Evolutionary conservation across 2,797 vertebrate genomes (phyloP).

Genomic region (Falco berigora): DNA sequence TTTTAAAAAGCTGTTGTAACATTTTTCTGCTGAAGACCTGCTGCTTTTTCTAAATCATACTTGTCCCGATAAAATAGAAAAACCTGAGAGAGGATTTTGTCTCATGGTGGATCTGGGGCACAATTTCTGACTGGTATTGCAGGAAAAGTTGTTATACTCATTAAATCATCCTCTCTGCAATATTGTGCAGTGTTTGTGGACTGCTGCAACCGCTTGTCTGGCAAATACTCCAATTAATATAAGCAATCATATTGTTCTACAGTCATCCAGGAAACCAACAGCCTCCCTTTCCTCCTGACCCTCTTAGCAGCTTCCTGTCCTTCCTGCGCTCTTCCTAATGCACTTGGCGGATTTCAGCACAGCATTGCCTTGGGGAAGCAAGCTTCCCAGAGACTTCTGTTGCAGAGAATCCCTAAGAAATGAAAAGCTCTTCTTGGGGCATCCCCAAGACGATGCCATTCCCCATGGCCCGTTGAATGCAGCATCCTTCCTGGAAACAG

Average conservation of each 20-base stretch:
- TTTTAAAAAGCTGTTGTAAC: background rate
- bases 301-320: slow-evolving; percentile 14
- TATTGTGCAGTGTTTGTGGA: background rate
- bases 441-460: background rate
- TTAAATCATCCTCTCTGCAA: background rate
- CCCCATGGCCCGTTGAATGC: background rate
- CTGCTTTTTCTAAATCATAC: background rate
- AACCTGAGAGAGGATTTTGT: background rate
- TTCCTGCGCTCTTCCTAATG: background rate
- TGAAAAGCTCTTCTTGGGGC: background rate
- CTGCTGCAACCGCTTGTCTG: background rate
- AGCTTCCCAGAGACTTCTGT: background rate
- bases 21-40: background rate
- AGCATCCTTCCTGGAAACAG: background rate
- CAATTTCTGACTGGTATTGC: background rate
- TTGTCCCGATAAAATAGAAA: background rate
- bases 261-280: slow-evolving; percentile 37
- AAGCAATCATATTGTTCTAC: slow-evolving; percentile 19
- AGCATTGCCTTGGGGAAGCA: background rate
- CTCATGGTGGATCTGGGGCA: background rate
- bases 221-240: background rate
- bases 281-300: slow-evolving; percentile 20
- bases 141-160: background rate
- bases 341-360: background rate
- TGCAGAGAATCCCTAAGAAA: background rate